Base-by-base conservation (phyloP, 2,113 vertebrate genomes). In the Callocephalon fimbriatum region DNA sequence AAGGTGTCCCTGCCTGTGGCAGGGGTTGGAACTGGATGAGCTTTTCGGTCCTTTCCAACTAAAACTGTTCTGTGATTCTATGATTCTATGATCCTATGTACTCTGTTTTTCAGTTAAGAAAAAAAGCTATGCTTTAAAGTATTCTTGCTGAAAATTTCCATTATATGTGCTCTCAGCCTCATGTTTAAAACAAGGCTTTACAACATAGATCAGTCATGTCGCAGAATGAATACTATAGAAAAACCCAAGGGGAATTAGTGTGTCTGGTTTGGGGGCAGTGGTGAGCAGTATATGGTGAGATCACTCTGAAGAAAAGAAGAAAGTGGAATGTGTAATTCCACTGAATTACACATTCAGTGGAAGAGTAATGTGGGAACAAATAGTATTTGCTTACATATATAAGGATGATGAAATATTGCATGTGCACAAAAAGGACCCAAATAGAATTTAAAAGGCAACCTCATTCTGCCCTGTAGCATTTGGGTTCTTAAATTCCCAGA, bases 341-440 rank as follows among this genome's bases (percentile, higher is more conserved):
- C 37, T 27, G 16, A 50, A 56, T 50, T 8, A 17, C 2, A 0
- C 6, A 0, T 51, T 90, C 38, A 54, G 22, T 23, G 61, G 20
- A 19, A n/a, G 40, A 31, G 21, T 18, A 12, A 26, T 20, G 29
- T 32, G 53, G 45, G 8, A 80, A 25, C 47, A 79, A n/a, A 7
- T 0, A 38, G 11, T 10, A 0, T 3, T 27, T 70, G 50, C 26
- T 92, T 12, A 15, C 14, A 0, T 4, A 38, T 7, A 6, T 61
- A 1, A 56, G 32, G 38, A 22, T 38, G 38, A 25, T 56, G 18
- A 77, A 31, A 16, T 73, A 44, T 9, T 31, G 47, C 6, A 27
- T 32, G 3, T 26, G 10, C 25, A 5, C 42, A 51, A n/a, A 38
- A 51, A 4, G 53, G 29, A 58, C 18, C 10, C 27, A 27, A 44